A percentile compares a stretch with the other conserved stretches of the same genome.
These are phyloP conservation scores for Cordilura impudica DNA, from an alignment of 2,888 invertebrate species.

Conservation along the genomic window DNA sequence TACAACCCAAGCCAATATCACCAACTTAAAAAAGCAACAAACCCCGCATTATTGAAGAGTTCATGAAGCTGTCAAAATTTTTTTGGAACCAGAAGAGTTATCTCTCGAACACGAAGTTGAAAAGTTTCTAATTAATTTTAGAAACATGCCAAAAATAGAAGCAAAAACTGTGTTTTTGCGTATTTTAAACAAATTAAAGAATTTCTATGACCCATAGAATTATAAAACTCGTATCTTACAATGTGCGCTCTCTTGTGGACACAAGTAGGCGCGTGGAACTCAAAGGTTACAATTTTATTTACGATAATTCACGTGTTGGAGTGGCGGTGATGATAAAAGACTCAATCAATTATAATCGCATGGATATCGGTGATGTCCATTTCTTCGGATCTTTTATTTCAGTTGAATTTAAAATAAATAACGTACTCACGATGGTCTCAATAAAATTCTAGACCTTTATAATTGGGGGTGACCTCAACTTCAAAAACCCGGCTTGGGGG, in stretches of 20 bases:
- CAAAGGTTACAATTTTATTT: too few relatives aligned
- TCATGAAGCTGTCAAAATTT: too few relatives aligned
- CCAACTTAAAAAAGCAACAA: too few relatives aligned
- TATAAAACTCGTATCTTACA: neutral
- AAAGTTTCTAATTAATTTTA: too few relatives aligned
- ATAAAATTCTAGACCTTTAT: constrained; percentile 6
- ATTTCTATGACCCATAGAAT: neutral
- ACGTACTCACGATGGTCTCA: neutral
- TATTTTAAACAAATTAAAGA: too few relatives aligned
- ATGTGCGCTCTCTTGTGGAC: neutral
- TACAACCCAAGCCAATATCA: too few relatives aligned
- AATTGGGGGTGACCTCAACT: constrained; percentile 12
- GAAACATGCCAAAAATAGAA: too few relatives aligned
- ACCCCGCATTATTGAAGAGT: too few relatives aligned
- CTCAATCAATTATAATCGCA: neutral
- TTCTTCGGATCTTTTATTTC: neutral
- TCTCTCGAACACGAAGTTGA: too few relatives aligned
- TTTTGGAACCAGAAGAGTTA: too few relatives aligned
- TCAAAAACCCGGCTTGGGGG: neutral
- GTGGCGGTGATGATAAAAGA: neutral
- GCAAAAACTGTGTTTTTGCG: too few relatives aligned
- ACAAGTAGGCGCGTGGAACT: neutral
- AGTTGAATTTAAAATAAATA: neutral
- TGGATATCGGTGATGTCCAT: neutral
- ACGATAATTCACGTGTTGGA: too few relatives aligned